A percentile compares a stretch with the other conserved stretches of the same genome.
Conservation (phyloP, 2,113 vertebrate genomes). For the Anolis sagrei region DNA sequence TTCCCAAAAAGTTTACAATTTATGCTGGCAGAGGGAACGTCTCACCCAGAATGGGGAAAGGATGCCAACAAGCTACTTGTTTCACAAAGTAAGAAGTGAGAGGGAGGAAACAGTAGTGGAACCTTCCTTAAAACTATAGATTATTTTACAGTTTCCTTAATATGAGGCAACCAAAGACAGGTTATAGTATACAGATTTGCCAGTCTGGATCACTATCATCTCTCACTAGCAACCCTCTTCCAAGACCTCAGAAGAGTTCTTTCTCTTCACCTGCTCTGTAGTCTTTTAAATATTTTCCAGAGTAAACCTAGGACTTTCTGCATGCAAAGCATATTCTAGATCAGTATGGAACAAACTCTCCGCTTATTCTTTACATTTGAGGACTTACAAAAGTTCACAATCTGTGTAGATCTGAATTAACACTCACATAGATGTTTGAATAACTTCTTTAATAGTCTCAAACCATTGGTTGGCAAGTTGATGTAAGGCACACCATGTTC, state of each 20-base stretch:
- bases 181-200: not conserved
- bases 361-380: not conserved
- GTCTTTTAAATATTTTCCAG: not conserved
- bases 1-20: not conserved
- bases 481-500: not conserved
- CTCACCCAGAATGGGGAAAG: no score
- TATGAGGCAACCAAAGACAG: no score
- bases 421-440: not conserved
- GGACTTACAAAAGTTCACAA: not conserved
- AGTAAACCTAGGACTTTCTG: not conserved
- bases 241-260: no score
- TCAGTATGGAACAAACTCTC: not conserved
- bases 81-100: not conserved
- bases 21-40: not conserved
- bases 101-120: not conserved
- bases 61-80: not conserved
- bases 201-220: not conserved
- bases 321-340: not conserved
- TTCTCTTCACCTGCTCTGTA: not conserved
- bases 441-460: not conserved
- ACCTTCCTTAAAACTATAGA: no score
- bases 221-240: no score
- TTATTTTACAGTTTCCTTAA: no score
- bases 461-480: not conserved
- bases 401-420: not conserved